Evolutionary conservation across 2,113 vertebrate genomes (phyloP).

Genomic region (Rutilus rutilus): DNA sequence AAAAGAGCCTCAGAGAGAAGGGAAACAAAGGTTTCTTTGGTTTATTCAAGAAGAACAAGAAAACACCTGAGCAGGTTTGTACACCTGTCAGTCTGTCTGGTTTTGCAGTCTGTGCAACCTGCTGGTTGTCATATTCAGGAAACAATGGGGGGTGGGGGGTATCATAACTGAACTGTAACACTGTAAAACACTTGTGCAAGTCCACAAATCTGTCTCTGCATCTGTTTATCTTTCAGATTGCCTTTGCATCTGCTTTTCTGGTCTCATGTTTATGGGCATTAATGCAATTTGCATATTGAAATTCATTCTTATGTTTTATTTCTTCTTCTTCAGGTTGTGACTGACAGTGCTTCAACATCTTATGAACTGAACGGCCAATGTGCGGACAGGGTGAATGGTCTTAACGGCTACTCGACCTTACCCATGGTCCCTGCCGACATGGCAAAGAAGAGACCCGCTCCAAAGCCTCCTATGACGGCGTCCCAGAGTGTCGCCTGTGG

Average conservation of each 20-base stretch:
- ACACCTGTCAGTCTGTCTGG: slow-evolving; percentile 45
- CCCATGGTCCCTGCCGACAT: slow-evolving; percentile 68
- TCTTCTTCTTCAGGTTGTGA: slow-evolving; percentile 69
- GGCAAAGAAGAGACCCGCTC: slow-evolving; percentile 90
- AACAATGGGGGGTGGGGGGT: not conserved
- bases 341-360: slow-evolving; percentile 79
- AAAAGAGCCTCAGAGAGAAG: slow-evolving; percentile 79
- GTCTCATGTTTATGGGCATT: not conserved
- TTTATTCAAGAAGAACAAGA: slow-evolving; percentile 88
- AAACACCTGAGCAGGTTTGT: slow-evolving; percentile 83
- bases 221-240: not conserved
- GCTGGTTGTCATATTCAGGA: not conserved
- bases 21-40: slow-evolving; percentile 86
- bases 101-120: not conserved
- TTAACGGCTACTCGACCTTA: slow-evolving; percentile 54
- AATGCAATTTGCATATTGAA: not conserved
- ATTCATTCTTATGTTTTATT: not conserved
- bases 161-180: not conserved
- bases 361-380: slow-evolving; percentile 76
- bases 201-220: slow-evolving; percentile 20
- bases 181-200: not conserved
- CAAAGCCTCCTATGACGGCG: slow-evolving; percentile 78
- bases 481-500: slow-evolving; percentile 77
- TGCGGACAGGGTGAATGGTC: slow-evolving; percentile 51
- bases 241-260: not conserved